Percentiles rank a stretch among this genome's conserved stretches.
These are phyloP conservation scores for Tipula helvola DNA, from an alignment of 2,888 invertebrate genomes.

Conservation along the genomic window DNA sequence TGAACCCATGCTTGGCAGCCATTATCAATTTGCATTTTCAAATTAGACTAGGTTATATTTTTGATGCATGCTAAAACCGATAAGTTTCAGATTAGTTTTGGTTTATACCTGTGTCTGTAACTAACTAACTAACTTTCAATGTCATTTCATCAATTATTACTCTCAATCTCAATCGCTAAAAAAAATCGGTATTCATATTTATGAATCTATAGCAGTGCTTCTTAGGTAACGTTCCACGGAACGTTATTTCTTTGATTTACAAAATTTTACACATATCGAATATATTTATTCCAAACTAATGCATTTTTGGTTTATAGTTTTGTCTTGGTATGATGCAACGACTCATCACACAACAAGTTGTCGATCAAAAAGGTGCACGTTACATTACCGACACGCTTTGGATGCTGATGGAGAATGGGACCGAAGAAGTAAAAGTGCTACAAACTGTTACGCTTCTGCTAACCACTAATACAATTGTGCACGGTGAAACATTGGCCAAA, in stretches of 20 bases:
- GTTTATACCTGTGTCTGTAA: neutral
- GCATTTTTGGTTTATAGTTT: conserved; percentile 44
- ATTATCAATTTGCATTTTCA: neutral
- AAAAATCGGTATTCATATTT: neutral
- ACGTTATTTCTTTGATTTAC: too few relatives aligned
- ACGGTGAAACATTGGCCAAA: conserved; percentile 87
- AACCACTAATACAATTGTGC: conserved; percentile 90
- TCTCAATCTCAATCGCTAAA: too few relatives aligned
- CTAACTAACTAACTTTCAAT: neutral
- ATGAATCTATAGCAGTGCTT: neutral
- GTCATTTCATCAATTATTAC: neutral
- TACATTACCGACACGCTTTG: conserved; percentile 89
- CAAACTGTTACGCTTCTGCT: conserved; percentile 90
- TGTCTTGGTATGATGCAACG: conserved; percentile 90
- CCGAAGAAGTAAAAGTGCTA: conserved; percentile 90
- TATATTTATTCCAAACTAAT: neutral
- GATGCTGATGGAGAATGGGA: conserved; percentile 85
- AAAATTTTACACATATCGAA: too few relatives aligned
- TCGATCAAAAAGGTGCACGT: conserved; percentile 83
- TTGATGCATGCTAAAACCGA: neutral
- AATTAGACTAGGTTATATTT: neutral
- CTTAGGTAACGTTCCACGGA: too few relatives aligned
- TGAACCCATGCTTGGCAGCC: too few relatives aligned
- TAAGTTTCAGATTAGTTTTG: neutral
- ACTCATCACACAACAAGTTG: conserved; percentile 77